phyloP scores from a whole-genome alignment of 1,140 invertebrate genomes.

The Leptopilina clavipes region DNA sequence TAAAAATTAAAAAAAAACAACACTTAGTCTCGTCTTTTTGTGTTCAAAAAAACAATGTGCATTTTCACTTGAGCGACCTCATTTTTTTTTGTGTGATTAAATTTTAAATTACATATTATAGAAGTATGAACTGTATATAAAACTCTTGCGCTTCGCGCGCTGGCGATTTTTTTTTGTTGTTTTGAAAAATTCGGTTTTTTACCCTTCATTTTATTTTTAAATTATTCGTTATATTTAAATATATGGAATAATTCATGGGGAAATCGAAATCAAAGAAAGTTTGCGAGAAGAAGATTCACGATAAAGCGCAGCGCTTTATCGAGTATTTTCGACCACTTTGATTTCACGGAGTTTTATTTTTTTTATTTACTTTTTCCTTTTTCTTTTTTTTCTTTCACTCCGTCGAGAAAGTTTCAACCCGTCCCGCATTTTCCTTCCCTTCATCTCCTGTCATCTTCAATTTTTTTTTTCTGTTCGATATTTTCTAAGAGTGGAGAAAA shows the following conservation, averaged over 20 bases:
- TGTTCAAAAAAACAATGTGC: background rate
- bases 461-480: slow-evolving; percentile 17
- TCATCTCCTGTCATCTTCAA: background rate
- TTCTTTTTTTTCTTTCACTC: background rate
- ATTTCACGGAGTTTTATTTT: background rate
- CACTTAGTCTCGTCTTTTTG: background rate
- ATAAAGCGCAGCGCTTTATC: slow-evolving; percentile 15
- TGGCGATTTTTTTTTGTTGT: slow-evolving; percentile 9
- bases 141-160: slow-evolving; percentile 47
- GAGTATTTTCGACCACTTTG: slow-evolving; percentile 12
- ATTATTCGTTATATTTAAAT: slow-evolving; percentile 10
- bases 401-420: slow-evolving; percentile 44
- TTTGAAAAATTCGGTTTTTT: background rate
- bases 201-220: background rate
- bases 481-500: background rate
- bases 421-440: background rate
- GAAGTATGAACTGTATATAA: slow-evolving; percentile 65
- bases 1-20: too few species aligned
- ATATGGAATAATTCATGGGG: background rate
- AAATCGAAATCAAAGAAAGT: background rate
- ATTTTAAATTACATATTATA: slow-evolving; percentile 52
- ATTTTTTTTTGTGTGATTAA: slow-evolving; percentile 29
- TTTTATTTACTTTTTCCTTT: too few species aligned
- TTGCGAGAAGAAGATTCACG: background rate
- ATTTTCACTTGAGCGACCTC: background rate